Conservation (phyloP, 37 sponge, comb jelly and placozoan genomes). For the Beroe forskalii region DNA sequence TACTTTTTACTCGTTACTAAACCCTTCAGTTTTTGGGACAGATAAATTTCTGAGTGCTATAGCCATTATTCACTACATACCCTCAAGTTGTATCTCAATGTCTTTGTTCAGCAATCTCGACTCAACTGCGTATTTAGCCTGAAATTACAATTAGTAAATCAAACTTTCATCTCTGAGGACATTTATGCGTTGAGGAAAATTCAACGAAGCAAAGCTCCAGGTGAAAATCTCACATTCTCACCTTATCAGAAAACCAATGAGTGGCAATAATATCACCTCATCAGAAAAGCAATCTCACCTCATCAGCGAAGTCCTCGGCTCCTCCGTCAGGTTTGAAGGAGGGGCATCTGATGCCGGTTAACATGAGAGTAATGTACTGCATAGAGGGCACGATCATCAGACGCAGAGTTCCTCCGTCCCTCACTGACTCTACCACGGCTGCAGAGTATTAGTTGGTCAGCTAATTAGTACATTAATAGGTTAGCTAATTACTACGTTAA, state of each 20-base stretch:
- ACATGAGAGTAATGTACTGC: constrained; percentile 74
- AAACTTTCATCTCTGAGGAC: neutral
- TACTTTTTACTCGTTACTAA: too few relatives aligned
- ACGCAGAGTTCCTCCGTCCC: constrained; percentile 85
- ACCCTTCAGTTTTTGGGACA: too few relatives aligned
- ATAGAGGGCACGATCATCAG: constrained; percentile 78
- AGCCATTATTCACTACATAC: too few relatives aligned
- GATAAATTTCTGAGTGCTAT: too few relatives aligned
- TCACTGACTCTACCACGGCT: constrained; percentile 88
- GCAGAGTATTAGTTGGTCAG: neutral
- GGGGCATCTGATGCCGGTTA: constrained; percentile 83
- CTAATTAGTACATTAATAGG: too few relatives aligned
- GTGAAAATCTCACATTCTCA: too few relatives aligned
- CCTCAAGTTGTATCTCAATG: constrained; percentile 83
- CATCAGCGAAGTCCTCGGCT: constrained; percentile 88
- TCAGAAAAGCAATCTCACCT: too few relatives aligned
- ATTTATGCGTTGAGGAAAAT: too few relatives aligned
- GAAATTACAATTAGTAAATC: neutral
- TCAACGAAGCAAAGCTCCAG: too few relatives aligned
- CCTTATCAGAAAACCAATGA: too few relatives aligned
- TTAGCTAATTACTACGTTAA: too few relatives aligned
- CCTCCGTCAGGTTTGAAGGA: constrained; percentile 68
- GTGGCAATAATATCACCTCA: too few relatives aligned
- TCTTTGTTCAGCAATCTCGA: constrained; percentile 89
- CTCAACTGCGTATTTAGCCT: constrained; percentile 90